Conservation (phyloP, 2,888 invertebrate genomes). For the Trissolcus japonicus region DNA sequence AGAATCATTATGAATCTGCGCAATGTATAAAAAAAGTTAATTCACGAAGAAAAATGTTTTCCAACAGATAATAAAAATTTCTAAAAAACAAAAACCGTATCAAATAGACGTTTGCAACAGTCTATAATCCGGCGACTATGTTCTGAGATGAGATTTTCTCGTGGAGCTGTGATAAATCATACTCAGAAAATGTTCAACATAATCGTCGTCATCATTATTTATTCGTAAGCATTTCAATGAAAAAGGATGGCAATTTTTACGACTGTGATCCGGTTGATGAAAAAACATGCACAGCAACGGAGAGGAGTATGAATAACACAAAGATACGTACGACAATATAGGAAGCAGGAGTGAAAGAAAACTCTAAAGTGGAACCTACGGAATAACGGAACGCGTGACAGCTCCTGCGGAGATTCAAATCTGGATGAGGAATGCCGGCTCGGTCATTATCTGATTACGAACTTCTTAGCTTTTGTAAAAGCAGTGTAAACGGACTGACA, state of each 20-base stretch:
- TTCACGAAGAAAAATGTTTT: too few species aligned
- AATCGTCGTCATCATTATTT: conserved; percentile 15
- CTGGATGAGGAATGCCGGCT: conserved; percentile 61
- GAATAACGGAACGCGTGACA: conserved; percentile 61
- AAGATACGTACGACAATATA: conserved; percentile 46
- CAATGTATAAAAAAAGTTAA: too few species aligned
- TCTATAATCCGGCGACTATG: too few species aligned
- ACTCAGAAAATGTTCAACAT: conserved; percentile 10
- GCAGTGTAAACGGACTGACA: conserved; percentile 60
- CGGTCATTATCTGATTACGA: conserved; percentile 61
- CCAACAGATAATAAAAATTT: too few species aligned
- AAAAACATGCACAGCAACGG: conserved; percentile 28
- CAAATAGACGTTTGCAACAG: too few species aligned
- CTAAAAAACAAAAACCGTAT: too few species aligned
- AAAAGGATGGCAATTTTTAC: conserved; percentile 5
- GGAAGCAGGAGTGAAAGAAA: conserved; percentile 57
- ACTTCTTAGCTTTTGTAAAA: conserved; percentile 56
- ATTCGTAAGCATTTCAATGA: conserved; percentile 1
- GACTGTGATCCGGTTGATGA: conserved; percentile 25
- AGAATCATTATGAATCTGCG: too few species aligned
- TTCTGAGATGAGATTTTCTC: background rate
- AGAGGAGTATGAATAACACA: conserved; percentile 32
- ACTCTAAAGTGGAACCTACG: conserved; percentile 54
- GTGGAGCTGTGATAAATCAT: too few species aligned
- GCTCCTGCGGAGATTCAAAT: conserved; percentile 62